phyloP scores from a whole-genome alignment of 2,888 invertebrate species.

The Eumacrocentrus americanus region DNA sequence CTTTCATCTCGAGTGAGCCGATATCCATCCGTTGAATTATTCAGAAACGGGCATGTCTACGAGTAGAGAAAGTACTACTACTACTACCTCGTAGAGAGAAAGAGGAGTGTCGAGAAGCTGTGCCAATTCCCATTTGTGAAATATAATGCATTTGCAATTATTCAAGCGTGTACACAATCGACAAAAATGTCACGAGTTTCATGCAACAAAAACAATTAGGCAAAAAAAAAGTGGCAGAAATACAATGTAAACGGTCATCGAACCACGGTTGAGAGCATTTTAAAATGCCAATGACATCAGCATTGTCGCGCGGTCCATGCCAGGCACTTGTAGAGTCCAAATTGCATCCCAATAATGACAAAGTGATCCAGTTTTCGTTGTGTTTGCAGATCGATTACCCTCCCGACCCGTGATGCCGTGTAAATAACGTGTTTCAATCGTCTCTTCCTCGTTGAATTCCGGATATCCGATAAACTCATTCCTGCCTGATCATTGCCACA shows the following conservation, averaged over 20 bases:
- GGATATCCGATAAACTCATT: conserved; percentile 6
- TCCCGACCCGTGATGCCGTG: conserved; percentile 10
- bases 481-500: conserved; percentile 1
- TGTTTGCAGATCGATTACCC: conserved; percentile 27
- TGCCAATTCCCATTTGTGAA: conserved; percentile 7
- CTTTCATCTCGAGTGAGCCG: conserved; percentile 17
- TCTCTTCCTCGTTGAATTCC: conserved; percentile 3
- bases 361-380: conserved; percentile 28
- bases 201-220: background rate
- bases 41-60: conserved; percentile 29
- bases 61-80: conserved; percentile 15
- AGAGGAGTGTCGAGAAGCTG: background rate
- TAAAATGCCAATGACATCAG: conserved; percentile 5
- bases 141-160: background rate
- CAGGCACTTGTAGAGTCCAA: conserved; percentile 21
- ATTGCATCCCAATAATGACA: conserved; percentile 28
- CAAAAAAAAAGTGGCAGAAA: background rate
- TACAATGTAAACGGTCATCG: background rate
- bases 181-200: background rate
- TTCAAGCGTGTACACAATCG: background rate
- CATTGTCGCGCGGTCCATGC: background rate
- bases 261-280: background rate
- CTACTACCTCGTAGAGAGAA: background rate
- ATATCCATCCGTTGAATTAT: conserved; percentile 33
- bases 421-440: conserved; percentile 20